Base-by-base conservation (phyloP, 1,140 invertebrate species). In the Heliconius melpomene region DNA sequence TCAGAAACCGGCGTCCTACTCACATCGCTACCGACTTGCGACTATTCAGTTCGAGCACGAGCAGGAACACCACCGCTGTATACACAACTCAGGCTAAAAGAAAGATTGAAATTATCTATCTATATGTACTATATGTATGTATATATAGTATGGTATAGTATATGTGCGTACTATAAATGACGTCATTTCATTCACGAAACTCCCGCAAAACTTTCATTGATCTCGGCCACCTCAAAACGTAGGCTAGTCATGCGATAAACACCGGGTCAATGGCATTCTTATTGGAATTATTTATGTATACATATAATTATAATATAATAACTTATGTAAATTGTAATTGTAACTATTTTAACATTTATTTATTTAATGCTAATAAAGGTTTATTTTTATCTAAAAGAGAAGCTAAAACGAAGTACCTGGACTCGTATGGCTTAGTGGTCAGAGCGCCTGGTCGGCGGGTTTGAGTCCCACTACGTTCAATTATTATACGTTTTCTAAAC, bases 1-100 rank as follows among this genome's bases (percentile, higher is more conserved):
- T 82, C 82, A 85, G 73, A 81, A 83, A 81, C 81, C 85, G 79
- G 85, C 92, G 93, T 92, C 90, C 91, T 91, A 85, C 89, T 92
- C 90, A 91, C 93, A 93, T 94, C 93, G 93, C 93, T 92, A 93
- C 91, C 90, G 89, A 90, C 79, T 92, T 93, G 90, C 91, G 87
- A 94, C 92, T 94, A 93, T 87, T 91, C 86, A 89, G 83, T 88
- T 87, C 88, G 85, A 84, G 82, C 90, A 88, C 79, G 76, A 11
- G 11, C 50, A 52, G 50, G 50, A 46, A 1, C 13, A 79, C 79
- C 90, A 88, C 79, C 81, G 78, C 80, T 82, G 87, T 86, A 85
- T 87, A 89, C 89, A 88, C 88, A 87, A 87, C 89, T 46, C 11
- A 3, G 40, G 88, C 83, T 83, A 89, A 90, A 92, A 94, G 92